Percentiles rank a stretch among this genome's conserved stretches.
Evolutionary conservation across 1,140 invertebrate genomes (phyloP).

Genomic region (Aphaenogaster rudis): DNA sequence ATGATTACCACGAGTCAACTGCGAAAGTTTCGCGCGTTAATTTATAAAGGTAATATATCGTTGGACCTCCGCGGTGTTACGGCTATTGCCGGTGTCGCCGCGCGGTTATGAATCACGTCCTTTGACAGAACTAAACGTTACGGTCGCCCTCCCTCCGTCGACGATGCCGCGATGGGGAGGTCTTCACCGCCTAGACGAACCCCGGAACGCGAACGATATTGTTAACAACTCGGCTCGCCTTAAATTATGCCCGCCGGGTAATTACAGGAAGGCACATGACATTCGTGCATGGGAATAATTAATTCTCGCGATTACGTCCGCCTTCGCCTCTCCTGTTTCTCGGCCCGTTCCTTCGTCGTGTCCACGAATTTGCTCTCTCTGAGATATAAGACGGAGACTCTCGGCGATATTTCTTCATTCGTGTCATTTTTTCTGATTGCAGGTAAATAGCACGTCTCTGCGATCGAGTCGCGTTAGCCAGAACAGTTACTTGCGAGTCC

Average conservation of each 20-base stretch:
- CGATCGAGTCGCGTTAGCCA: slow-evolving; percentile 29
- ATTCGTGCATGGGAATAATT: slow-evolving; percentile 85
- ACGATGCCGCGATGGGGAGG: slow-evolving; percentile 3
- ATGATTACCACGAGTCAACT: slow-evolving; percentile 59
- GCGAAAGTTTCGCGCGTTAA: slow-evolving; percentile 59
- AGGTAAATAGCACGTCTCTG: slow-evolving; percentile 81
- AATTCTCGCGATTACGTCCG: slow-evolving; percentile 85
- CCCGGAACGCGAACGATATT: slow-evolving; percentile 78
- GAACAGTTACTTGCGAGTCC: slow-evolving; percentile 37
- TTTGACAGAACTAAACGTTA: slow-evolving; percentile 70
- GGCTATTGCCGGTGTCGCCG: slow-evolving; percentile 61
- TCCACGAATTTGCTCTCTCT: slow-evolving; percentile 7
- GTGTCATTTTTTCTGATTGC: slow-evolving; percentile 71
- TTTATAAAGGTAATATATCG: slow-evolving; percentile 66
- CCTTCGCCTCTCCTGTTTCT: slow-evolving; percentile 59
- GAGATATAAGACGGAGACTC: neutral
- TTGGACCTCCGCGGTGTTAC: slow-evolving; percentile 39
- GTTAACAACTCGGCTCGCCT: slow-evolving; percentile 83
- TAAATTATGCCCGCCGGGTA: slow-evolving; percentile 85
- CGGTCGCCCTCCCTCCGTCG: neutral
- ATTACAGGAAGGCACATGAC: slow-evolving; percentile 84
- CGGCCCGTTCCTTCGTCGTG: slow-evolving; percentile 29
- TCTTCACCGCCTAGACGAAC: slow-evolving; percentile 55
- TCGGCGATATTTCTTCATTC: neutral
- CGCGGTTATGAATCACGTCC: slow-evolving; percentile 72